These are phyloP conservation scores for Physella acuta DNA, from an alignment of 1,140 invertebrate species.

Conservation along the genomic window DNA sequence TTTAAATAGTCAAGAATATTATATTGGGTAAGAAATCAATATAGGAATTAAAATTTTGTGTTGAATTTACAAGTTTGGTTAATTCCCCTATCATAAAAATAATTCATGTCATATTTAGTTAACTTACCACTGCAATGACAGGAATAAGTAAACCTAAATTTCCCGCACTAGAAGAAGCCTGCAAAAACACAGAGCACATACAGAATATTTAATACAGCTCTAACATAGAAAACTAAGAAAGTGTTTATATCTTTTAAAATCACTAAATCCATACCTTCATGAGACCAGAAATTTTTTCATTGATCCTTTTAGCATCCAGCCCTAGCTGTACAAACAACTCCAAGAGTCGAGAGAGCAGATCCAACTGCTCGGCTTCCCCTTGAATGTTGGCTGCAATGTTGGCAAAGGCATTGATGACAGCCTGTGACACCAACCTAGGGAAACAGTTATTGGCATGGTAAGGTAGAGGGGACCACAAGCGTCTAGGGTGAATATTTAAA, in stretches of 20 bases:
- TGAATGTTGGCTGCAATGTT: slow-evolving; percentile 90
- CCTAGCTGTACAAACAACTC: slow-evolving; percentile 98
- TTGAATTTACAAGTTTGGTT: too few relatives aligned
- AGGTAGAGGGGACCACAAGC: too few relatives aligned
- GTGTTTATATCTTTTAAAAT: background rate
- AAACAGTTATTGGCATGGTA: too few relatives aligned
- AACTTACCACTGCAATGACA: slow-evolving; percentile 77
- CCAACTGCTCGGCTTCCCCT: slow-evolving; percentile 82
- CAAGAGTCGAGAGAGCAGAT: slow-evolving; percentile 82
- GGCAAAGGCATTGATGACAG: slow-evolving; percentile 73
- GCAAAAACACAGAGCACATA: slow-evolving; percentile 28
- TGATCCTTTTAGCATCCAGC: slow-evolving; percentile 89
- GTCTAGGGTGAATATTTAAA: too few relatives aligned
- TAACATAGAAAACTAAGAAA: background rate
- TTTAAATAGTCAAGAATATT: too few relatives aligned
- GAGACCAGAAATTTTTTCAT: slow-evolving; percentile 77
- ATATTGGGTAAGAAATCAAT: too few relatives aligned
- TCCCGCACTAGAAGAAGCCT: slow-evolving; percentile 89
- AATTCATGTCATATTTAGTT: background rate
- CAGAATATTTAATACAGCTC: background rate
- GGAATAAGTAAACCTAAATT: slow-evolving; percentile 96
- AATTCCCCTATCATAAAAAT: too few relatives aligned
- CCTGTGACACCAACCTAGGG: slow-evolving; percentile 83
- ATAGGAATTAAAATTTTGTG: too few relatives aligned
- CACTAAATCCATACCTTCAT: slow-evolving; percentile 63